phyloP scores from a whole-genome alignment of 2,888 invertebrate species.

The Tenodera sinensis region DNA sequence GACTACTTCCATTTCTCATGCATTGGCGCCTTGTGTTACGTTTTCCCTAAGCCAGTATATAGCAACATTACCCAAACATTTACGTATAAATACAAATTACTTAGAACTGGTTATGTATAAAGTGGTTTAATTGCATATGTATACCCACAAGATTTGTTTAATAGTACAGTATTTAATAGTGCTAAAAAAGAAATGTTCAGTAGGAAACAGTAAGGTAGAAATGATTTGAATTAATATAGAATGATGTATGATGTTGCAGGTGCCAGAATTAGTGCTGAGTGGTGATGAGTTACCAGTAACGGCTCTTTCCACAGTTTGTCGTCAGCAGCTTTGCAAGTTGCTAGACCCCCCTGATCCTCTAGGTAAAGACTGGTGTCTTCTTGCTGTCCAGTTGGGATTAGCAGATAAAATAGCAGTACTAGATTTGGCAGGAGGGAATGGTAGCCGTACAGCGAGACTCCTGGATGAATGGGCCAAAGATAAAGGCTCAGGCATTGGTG shows the following conservation, averaged over 20 bases:
- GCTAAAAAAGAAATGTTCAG: too few relatives aligned
- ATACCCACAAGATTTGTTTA: too few relatives aligned
- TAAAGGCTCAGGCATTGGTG: slow-evolving; percentile 40
- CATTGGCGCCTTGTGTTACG: too few relatives aligned
- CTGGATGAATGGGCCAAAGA: slow-evolving; percentile 47
- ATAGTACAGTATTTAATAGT: too few relatives aligned
- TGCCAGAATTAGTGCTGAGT: slow-evolving; percentile 37
- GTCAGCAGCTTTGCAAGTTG: slow-evolving; percentile 60
- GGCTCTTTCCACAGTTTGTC: slow-evolving; percentile 56
- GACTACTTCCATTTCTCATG: too few relatives aligned
- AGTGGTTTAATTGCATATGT: too few relatives aligned
- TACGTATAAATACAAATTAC: too few relatives aligned
- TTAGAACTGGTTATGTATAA: too few relatives aligned
- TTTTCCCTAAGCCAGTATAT: too few relatives aligned
- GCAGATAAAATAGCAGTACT: slow-evolving; percentile 53
- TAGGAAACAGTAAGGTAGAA: too few relatives aligned
- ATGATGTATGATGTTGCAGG: slow-evolving; percentile 22
- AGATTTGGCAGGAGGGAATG: slow-evolving; percentile 39
- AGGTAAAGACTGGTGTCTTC: slow-evolving; percentile 73
- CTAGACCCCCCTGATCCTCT: slow-evolving; percentile 69
- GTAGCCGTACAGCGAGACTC: slow-evolving; percentile 41
- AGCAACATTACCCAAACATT: too few relatives aligned
- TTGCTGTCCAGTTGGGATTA: slow-evolving; percentile 66
- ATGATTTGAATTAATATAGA: background rate
- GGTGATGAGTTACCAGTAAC: slow-evolving; percentile 59